phyloP scores from a whole-genome alignment of 1,140 invertebrate genomes.

The Asbolus verrucosus region DNA sequence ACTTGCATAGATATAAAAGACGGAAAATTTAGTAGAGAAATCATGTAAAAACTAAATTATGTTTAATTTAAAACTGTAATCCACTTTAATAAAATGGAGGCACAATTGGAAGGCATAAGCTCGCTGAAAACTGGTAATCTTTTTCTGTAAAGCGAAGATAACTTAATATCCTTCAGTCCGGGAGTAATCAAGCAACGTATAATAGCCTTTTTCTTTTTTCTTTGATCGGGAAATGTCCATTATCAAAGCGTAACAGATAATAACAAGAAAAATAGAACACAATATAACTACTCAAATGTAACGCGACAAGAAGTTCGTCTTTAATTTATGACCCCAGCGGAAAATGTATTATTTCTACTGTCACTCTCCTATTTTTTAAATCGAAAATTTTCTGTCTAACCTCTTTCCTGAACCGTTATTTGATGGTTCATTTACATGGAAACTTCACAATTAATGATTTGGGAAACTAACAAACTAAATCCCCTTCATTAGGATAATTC shows the following conservation, averaged over 20 bases:
- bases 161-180: slow-evolving; percentile 52
- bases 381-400: no score
- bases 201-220: slow-evolving; percentile 51
- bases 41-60: slow-evolving; percentile 1
- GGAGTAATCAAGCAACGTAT: slow-evolving; percentile 55
- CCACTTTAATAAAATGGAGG: slow-evolving; percentile 34
- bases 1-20: neutral
- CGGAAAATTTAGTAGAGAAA: neutral
- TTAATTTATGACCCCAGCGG: no score
- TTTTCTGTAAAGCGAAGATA: slow-evolving; percentile 45
- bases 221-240: slow-evolving; percentile 57
- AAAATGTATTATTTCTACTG: no score
- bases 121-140: slow-evolving; percentile 39
- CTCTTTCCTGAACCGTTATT: no score
- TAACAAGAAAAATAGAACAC: slow-evolving; percentile 41
- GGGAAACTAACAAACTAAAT: neutral
- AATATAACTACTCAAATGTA: neutral
- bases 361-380: no score
- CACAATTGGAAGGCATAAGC: slow-evolving; percentile 34
- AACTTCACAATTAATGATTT: neutral
- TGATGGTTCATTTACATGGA: neutral
- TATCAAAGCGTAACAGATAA: slow-evolving; percentile 53
- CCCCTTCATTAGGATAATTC: neutral
- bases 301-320: no score
- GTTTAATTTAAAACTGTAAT: slow-evolving; percentile 18